Evolutionary conservation across 2,888 invertebrate genomes (phyloP).

Genomic region (Drosophila monieri): DNA sequence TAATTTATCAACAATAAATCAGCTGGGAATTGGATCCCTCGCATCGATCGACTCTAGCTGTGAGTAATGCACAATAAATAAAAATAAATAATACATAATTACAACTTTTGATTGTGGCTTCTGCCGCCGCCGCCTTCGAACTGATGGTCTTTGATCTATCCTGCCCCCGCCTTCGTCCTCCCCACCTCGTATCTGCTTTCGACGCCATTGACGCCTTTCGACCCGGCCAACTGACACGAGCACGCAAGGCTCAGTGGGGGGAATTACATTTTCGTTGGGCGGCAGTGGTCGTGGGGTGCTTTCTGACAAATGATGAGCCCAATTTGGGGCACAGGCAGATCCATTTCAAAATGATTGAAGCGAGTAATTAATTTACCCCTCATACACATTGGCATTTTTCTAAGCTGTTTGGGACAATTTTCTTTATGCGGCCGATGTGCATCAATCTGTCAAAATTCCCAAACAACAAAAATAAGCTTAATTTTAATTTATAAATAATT

Average conservation of each 20-base stretch:
- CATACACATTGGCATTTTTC: slow-evolving; percentile 23
- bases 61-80: slow-evolving; percentile 73
- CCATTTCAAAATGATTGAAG: slow-evolving; percentile 66
- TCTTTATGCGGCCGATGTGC: slow-evolving; percentile 31
- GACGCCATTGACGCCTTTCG: slow-evolving; percentile 64
- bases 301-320: slow-evolving; percentile 66
- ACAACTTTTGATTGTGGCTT: slow-evolving; percentile 67
- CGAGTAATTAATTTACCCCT: slow-evolving; percentile 59
- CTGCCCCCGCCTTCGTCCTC: slow-evolving; percentile 1
- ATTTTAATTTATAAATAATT: too few species aligned
- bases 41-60: slow-evolving; percentile 21
- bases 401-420: slow-evolving; percentile 32
- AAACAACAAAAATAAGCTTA: neutral
- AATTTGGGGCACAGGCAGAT: slow-evolving; percentile 36
- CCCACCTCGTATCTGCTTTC: slow-evolving; percentile 38
- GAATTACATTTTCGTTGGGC: neutral
- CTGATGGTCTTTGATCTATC: slow-evolving; percentile 21
- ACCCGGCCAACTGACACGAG: slow-evolving; percentile 20
- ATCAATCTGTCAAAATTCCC: slow-evolving; percentile 48
- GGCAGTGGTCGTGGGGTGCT: slow-evolving; percentile 10
- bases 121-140: slow-evolving; percentile 27
- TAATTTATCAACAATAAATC: slow-evolving; percentile 78
- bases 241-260: neutral
- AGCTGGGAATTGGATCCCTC: slow-evolving; percentile 47
- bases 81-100: slow-evolving; percentile 78